phyloP scores from a whole-genome alignment of 30 jellyfish, hydroid and myxozoan species.

The Hydra vulgaris region DNA sequence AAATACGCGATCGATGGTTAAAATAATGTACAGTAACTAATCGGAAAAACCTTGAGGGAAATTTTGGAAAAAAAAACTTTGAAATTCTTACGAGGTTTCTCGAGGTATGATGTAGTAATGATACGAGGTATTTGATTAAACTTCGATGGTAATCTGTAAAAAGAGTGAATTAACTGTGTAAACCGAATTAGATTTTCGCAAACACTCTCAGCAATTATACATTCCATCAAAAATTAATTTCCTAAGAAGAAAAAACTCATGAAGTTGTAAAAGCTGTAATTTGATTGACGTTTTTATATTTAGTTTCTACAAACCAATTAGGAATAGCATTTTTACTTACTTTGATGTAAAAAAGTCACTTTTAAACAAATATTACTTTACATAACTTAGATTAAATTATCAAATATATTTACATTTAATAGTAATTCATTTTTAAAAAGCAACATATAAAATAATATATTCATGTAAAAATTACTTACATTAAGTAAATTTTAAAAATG shows the following conservation, averaged over 20 bases:
- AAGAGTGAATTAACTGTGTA: not conserved
- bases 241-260: not conserved
- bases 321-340: not conserved
- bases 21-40: not conserved
- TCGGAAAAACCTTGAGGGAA: not conserved
- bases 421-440: no score
- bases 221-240: not conserved
- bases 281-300: not conserved
- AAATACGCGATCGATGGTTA: not conserved
- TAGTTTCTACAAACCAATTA: not conserved
- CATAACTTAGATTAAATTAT: no score
- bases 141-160: not conserved
- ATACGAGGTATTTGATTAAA: not conserved
- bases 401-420: no score
- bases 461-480: no score
- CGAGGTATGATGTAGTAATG: not conserved
- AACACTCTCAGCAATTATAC: not conserved
- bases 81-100: not conserved
- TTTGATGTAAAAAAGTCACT: no score
- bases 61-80: not conserved
- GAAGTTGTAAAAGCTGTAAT: not conserved
- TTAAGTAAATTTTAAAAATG: no score
- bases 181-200: not conserved
- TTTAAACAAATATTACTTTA: no score
- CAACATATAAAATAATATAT: no score